phyloP scores from a whole-genome alignment of 2,113 vertebrate species.

The Amphilophus citrinellus region DNA sequence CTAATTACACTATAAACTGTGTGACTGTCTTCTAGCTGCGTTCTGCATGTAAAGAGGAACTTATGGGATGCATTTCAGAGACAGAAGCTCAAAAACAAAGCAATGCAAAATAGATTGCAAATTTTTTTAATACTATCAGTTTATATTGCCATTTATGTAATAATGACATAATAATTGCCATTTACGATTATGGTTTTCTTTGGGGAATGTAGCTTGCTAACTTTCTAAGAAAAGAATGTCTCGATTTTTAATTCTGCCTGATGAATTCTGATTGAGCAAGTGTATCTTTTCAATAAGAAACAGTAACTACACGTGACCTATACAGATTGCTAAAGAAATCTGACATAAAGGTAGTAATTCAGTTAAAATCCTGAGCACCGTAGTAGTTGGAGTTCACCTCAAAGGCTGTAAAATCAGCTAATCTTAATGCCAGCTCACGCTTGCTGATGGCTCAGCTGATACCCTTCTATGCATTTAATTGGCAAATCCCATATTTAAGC shows the following conservation, averaged over 20 bases:
- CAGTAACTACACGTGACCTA: neutral
- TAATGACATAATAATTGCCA: too few species aligned
- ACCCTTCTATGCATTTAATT: neutral
- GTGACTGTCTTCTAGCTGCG: conserved; percentile 4
- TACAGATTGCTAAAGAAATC: neutral
- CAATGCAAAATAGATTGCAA: neutral
- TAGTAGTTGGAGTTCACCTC: neutral
- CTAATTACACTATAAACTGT: conserved; percentile 43
- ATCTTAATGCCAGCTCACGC: neutral
- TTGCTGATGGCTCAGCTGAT: neutral
- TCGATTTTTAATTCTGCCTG: neutral
- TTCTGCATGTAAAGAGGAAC: neutral
- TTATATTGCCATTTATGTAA: neutral
- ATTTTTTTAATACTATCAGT: neutral
- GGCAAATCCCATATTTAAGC: neutral
- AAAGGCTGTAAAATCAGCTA: neutral
- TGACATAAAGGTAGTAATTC: neutral
- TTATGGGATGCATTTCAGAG: neutral
- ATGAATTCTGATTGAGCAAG: neutral
- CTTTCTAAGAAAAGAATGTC: neutral
- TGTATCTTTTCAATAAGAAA: neutral
- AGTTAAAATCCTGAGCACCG: neutral
- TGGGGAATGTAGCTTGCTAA: neutral
- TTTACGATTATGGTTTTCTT: too few species aligned
- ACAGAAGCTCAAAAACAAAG: neutral